These are phyloP conservation scores for Hymenochirus boettgeri DNA, from an alignment of 2,113 vertebrate species.

Conservation along the genomic window DNA sequence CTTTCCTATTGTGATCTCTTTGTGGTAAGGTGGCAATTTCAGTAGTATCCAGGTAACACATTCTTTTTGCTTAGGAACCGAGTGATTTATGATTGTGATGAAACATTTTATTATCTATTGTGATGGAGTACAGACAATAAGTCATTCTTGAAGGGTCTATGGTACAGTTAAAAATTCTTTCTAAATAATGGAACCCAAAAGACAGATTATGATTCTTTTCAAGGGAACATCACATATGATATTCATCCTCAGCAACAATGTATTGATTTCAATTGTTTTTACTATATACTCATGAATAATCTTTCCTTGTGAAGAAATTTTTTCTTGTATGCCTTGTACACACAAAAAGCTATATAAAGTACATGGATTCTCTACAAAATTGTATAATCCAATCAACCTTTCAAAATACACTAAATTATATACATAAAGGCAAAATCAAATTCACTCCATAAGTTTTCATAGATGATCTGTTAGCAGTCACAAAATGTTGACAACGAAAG, in stretches of 20 bases:
- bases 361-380: too few relatives aligned
- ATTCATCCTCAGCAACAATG: constrained; percentile 3
- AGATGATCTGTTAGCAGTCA: too few relatives aligned
- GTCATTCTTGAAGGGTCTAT: constrained; percentile 58
- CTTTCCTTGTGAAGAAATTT: background rate
- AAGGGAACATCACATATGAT: background rate
- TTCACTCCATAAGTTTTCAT: too few relatives aligned
- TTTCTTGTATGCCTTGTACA: too few relatives aligned
- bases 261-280: constrained; percentile 15
- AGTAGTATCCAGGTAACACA: constrained; percentile 66
- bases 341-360: too few relatives aligned
- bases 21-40: constrained; percentile 55
- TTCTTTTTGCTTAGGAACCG: constrained; percentile 67
- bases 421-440: too few relatives aligned
- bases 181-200: constrained; percentile 46
- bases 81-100: constrained; percentile 72
- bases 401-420: too few relatives aligned
- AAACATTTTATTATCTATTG: constrained; percentile 76
- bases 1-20: constrained; percentile 43
- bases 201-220: constrained; percentile 43
- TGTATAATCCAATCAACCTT: too few relatives aligned
- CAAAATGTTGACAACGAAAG: too few relatives aligned
- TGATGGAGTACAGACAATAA: constrained; percentile 67
- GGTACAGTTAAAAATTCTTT: constrained; percentile 54
- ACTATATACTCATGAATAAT: constrained; percentile 8